Percentiles rank a stretch among this genome's conserved stretches.
These are phyloP conservation scores for Loris lydekkerianus DNA, from an alignment of 2,797 vertebrate genomes.

Conservation along the genomic window DNA sequence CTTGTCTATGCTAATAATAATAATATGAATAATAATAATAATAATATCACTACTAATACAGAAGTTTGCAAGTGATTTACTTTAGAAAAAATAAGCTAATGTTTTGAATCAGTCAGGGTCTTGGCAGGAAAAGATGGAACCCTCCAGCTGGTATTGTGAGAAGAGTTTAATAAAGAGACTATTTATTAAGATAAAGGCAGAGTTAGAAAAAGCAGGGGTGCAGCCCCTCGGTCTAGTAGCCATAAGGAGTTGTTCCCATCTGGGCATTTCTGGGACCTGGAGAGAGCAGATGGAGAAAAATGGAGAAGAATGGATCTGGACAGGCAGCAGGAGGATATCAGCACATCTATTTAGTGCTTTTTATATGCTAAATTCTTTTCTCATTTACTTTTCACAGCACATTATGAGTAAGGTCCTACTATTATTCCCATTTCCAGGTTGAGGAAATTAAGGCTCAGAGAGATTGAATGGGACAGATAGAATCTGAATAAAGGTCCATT, in stretches of 20 bases:
- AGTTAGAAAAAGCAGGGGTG: not conserved
- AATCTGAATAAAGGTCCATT: not conserved
- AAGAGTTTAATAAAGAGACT: slow-evolving; percentile 11
- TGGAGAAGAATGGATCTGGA: not conserved
- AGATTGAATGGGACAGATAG: not conserved
- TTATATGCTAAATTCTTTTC: not conserved
- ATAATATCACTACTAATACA: not conserved
- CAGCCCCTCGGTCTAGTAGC: not conserved
- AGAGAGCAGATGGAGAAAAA: not conserved
- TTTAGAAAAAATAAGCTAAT: not conserved
- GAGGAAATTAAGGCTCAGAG: slow-evolving; percentile 33
- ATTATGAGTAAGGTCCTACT: not conserved
- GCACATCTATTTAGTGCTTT: not conserved
- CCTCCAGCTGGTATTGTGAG: not conserved
- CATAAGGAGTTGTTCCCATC: not conserved
- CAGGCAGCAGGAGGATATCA: not conserved
- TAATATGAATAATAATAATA: not conserved
- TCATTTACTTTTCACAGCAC: not conserved
- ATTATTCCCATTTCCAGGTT: not conserved
- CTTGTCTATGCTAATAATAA: not conserved
- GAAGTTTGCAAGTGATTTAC: slow-evolving; percentile 52
- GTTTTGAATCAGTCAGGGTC: not conserved
- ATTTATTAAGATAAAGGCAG: not conserved
- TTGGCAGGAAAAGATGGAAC: slow-evolving; percentile 13
- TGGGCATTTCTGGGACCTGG: not conserved